Evolutionary conservation across 2,113 vertebrate genomes (phyloP).

Genomic region (Pangasianodon hypophthalmus): DNA sequence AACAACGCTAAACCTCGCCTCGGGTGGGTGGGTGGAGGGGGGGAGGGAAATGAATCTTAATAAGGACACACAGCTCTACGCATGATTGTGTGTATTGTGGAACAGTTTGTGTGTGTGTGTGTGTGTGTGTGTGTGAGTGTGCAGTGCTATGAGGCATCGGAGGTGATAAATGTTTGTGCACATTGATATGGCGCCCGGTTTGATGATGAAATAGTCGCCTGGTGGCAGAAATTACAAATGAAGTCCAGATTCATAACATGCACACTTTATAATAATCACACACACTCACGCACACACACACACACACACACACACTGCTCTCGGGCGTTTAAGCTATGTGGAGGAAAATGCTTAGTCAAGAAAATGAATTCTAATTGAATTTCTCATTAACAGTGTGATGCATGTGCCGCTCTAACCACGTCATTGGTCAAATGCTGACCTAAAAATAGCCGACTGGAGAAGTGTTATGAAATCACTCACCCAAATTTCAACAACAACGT

Average conservation of each 20-base stretch:
- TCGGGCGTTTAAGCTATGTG: not conserved
- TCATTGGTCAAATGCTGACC: not conserved
- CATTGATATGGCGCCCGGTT: conserved; percentile 15
- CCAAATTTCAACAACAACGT: not conserved
- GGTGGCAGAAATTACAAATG: conserved; percentile 27
- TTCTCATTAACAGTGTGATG: not conserved
- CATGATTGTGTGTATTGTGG: not conserved
- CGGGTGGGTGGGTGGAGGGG: not conserved
- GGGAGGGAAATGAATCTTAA: conserved; percentile 11
- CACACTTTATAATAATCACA: conserved; percentile 23
- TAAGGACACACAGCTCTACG: conserved; percentile 1
- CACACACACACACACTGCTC: not conserved
- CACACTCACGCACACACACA: conserved; percentile 2
- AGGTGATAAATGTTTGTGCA: conserved; percentile 11
- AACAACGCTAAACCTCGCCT: not conserved
- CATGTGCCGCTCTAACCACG: not conserved
- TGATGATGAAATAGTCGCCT: conserved; percentile 28
- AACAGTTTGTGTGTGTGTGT: not conserved
- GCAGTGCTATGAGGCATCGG: not conserved
- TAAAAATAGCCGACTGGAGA: not conserved
- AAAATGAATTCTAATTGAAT: conserved; percentile 8
- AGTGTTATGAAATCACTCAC: not conserved
- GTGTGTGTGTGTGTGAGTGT: not conserved
- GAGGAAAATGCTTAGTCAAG: conserved; percentile 11
- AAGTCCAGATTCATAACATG: conserved; percentile 31